Conservation (phyloP, 2,888 invertebrate species). For the Thymelicus lineola region DNA sequence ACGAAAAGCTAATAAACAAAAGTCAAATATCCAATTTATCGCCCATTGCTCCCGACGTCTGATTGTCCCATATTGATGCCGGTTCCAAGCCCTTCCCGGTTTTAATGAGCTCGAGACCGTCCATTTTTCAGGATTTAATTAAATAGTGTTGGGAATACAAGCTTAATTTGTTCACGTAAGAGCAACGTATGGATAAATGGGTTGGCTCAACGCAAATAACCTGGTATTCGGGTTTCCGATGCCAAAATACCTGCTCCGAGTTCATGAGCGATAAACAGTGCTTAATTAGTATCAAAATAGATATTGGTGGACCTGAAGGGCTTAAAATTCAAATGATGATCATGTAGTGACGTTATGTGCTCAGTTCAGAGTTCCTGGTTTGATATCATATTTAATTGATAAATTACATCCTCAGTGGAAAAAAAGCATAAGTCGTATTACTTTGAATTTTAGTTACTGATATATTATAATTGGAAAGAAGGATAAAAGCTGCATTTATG, state of each 20-base stretch:
- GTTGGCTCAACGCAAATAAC: conserved; percentile 31
- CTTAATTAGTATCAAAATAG: background rate
- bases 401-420: too few species aligned
- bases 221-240: conserved; percentile 17
- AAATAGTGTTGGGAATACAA: conserved; percentile 33
- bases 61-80: conserved; percentile 24
- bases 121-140: conserved; percentile 40
- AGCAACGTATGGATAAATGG: conserved; percentile 26
- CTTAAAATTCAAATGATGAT: too few species aligned
- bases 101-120: conserved; percentile 30
- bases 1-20: background rate
- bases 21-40: conserved; percentile 19
- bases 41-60: conserved; percentile 22
- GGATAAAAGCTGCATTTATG: too few species aligned
- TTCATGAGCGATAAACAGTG: background rate
- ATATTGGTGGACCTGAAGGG: background rate
- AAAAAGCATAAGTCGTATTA: too few species aligned
- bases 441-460: too few species aligned
- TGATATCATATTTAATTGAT: too few species aligned
- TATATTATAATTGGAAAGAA: too few species aligned
- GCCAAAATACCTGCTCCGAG: conserved; percentile 17
- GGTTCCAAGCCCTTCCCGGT: conserved; percentile 22
- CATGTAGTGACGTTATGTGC: too few species aligned
- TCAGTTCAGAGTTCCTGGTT: too few species aligned
- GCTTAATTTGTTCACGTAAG: conserved; percentile 35